Evolutionary conservation across 2,797 vertebrate species (phyloP), one percentile per base, ranked within the genome.

Genomic region (Fratercula arctica): DNA sequence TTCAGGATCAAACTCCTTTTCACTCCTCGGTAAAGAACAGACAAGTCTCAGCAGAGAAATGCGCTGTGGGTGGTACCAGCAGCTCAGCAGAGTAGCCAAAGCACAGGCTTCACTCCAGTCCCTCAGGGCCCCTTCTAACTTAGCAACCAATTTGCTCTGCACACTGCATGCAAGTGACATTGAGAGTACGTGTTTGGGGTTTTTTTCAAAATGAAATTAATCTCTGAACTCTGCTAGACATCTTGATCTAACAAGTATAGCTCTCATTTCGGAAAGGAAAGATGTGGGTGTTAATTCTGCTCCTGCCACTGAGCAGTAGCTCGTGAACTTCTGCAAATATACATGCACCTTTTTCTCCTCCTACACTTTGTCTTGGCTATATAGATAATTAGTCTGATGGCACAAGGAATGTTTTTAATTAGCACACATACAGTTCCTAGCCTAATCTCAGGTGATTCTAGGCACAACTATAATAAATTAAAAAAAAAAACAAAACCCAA

Each of bases 11-110:
- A 54, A 50, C 23, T 75, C 23, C 77, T 43, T 29, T 21, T 60
- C 26, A 10, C 9, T 59, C 28, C 37, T 67, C 37, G 14, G 2
- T 46, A 20, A 17, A 33, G 75, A 29, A 1, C 26, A 80, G 4
- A 1, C 16, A 48, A 18, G 35, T 29, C 50, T 14, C 12, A 11
- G 4, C 3, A 20, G 50, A 33, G 31, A 3, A 17, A 9, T 0
- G 25, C 45, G 2, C 26, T 9, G 16, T 33, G 68, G 60, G 33
- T 25, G 57, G 23, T 6, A 12, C 3, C 53, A 70, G 68, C 43
- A 46, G 78, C 72, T 61, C 54, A 41, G 66, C 14, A 26, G 60
- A 54, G 56, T 11, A 72, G 60, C 28, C 28, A 3, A 46, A 68
- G 39, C 54, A n/a, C 19, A 33, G 46, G 17, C 43, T 45, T 57